These are phyloP conservation scores for Acleris literana DNA, from an alignment of 2,888 invertebrate genomes.

Conservation along the genomic window DNA sequence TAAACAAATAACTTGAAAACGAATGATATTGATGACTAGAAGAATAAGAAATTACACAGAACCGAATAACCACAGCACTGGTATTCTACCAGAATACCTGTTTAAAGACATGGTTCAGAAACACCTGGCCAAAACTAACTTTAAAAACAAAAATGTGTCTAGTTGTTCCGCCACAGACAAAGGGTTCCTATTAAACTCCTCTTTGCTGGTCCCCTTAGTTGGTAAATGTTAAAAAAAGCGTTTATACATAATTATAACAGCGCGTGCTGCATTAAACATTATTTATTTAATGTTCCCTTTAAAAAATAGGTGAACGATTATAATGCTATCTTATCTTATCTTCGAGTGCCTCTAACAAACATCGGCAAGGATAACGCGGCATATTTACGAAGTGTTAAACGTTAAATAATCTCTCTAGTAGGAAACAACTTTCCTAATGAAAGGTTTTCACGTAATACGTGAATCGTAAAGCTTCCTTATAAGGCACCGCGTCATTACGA, in stretches of 20 bases:
- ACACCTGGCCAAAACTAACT: too few relatives aligned
- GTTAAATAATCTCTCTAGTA: neutral
- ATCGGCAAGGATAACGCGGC: constrained; percentile 56
- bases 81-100: too few relatives aligned
- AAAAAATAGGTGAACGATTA: constrained; percentile 53
- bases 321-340: constrained; percentile 57
- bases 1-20: too few relatives aligned
- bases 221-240: too few relatives aligned
- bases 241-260: neutral
- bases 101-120: too few relatives aligned
- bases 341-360: constrained; percentile 46
- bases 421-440: constrained; percentile 18
- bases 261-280: constrained; percentile 31
- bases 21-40: too few relatives aligned
- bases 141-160: too few relatives aligned
- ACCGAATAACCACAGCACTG: too few relatives aligned
- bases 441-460: constrained; percentile 34
- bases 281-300: constrained; percentile 36
- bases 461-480: constrained; percentile 36
- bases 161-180: too few relatives aligned
- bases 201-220: too few relatives aligned
- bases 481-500: constrained; percentile 46
- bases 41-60: too few relatives aligned
- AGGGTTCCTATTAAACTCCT: too few relatives aligned
- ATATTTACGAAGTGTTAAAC: constrained; percentile 7